Base-by-base conservation (phyloP, 2,113 vertebrate genomes). In the Festucalex cinctus region DNA sequence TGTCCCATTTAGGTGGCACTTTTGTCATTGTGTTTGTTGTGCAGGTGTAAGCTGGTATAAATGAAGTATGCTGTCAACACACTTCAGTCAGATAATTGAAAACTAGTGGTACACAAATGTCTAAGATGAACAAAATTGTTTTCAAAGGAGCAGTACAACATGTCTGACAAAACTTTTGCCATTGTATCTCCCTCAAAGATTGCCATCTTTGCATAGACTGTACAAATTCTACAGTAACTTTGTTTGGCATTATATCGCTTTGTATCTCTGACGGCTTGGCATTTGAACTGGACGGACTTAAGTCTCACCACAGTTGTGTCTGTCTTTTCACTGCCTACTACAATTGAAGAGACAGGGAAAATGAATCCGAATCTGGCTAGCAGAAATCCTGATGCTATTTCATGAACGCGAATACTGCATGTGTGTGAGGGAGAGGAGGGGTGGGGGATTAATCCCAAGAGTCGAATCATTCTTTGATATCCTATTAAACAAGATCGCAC, bases 61-160 rank as follows among this genome's bases (percentile, higher is more conserved):
- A 22, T 24, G 1, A 26, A 26, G 10, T 32, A 32, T 32, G 28
- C 28, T 32, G 28, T 4, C 73, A 76, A 78, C 69, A 79, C 79
- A 77, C 75, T 74, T 64, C 63, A 63, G 63, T 82, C 74, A 70
- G 78, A 80, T 67, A 77, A 54, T 57, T 58, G 10, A 6, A 54
- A 77, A 79, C 57, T 65, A 43, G 32, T 48, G 10, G 62, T 63
- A 73, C 63, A 76, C 80, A 73, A 76, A 66, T 58, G 57, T 62
- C 48, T 78, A 48, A 65, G 16, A 19, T 19, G 10, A 59, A 32
- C 26, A 59, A 32, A 59, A 59, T 28, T 59, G 35, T 37, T 35
- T 60, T 60, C 20, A n/a, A 2, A 60, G 6, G 2, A 60, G 14
- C n/a, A n/a, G n/a, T n/a, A n/a, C 16, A 20, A 36, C 32, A 35